A percentile compares a stretch with the other conserved stretches of the same genome.
phyloP scores from a whole-genome alignment of 2,888 invertebrate genomes.

The Pachymerium ferrugineum region DNA sequence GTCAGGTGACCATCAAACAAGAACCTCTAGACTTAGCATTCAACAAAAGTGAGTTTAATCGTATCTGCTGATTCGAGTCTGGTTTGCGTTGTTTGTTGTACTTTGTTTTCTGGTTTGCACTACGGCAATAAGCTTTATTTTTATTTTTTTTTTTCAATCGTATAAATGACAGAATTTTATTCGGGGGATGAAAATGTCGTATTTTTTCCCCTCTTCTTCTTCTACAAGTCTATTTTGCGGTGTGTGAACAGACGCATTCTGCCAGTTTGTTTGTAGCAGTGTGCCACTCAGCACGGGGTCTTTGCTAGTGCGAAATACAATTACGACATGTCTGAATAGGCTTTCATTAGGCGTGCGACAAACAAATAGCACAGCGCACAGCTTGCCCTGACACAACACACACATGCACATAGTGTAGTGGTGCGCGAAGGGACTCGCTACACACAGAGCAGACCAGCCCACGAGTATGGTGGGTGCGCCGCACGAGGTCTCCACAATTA shows the following conservation, averaged over 20 bases:
- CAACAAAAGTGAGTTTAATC: constrained; percentile 30
- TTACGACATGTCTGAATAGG: constrained; percentile 23
- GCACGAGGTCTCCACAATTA: constrained; percentile 14
- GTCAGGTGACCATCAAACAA: constrained; percentile 31
- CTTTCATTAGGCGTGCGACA: constrained; percentile 29
- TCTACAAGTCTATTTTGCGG: too few species aligned
- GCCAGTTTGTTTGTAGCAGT: not conserved
- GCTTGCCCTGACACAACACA: constrained; percentile 23
- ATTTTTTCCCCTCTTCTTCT: too few species aligned
- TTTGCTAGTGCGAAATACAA: constrained; percentile 24
- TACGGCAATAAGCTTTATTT: not conserved
- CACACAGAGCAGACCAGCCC: not conserved
- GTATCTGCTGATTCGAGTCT: too few species aligned
- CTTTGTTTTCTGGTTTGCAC: too few species aligned
- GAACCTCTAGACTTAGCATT: constrained; percentile 30
- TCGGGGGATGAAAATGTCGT: too few species aligned
- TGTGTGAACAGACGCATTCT: not conserved
- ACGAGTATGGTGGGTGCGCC: not conserved
- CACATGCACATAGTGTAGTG: not conserved
- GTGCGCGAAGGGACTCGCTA: not conserved
- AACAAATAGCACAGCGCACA: constrained; percentile 29
- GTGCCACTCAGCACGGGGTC: constrained; percentile 11
- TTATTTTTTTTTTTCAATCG: not conserved
- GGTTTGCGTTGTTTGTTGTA: too few species aligned
- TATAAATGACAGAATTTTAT: too few species aligned